These are phyloP conservation scores for Dioctria linearis DNA, from an alignment of 2,888 invertebrate genomes.

Conservation along the genomic window DNA sequence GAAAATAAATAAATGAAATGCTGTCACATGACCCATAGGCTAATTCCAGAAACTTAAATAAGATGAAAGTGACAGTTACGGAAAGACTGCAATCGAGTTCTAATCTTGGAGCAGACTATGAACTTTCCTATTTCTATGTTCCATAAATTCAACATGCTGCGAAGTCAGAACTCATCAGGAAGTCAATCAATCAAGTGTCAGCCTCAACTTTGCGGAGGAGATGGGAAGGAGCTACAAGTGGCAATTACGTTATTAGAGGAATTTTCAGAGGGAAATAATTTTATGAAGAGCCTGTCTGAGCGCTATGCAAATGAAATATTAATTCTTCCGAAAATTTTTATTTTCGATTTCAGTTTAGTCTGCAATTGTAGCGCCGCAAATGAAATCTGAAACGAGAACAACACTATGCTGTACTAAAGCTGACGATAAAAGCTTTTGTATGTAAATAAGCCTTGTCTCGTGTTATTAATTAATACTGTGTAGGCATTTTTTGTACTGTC, in stretches of 20 bases:
- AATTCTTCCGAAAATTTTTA: not conserved
- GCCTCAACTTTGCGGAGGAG: conserved; percentile 7
- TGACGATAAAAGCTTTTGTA: not conserved
- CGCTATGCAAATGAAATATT: conserved; percentile 21
- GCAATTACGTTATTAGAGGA: conserved; percentile 41
- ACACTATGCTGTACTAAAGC: not conserved
- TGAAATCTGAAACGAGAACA: not conserved
- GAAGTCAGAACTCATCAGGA: conserved; percentile 31
- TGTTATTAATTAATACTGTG: no score
- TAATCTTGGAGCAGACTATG: no score
- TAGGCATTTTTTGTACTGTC: no score
- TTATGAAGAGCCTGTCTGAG: not conserved
- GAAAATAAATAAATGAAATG: no score
- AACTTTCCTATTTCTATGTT: no score
- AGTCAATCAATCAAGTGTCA: conserved; percentile 50
- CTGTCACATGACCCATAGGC: no score
- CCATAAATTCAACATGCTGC: not conserved
- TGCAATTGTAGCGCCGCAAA: not conserved
- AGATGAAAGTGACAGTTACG: no score
- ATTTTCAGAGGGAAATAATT: conserved; percentile 17
- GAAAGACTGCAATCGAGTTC: no score
- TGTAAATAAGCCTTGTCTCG: not conserved
- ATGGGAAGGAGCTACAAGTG: conserved; percentile 31
- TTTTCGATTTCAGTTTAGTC: not conserved
- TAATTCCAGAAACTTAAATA: no score